Evolutionary conservation across 2,113 vertebrate species (phyloP).

Genomic region (Climacteris rufus): DNA sequence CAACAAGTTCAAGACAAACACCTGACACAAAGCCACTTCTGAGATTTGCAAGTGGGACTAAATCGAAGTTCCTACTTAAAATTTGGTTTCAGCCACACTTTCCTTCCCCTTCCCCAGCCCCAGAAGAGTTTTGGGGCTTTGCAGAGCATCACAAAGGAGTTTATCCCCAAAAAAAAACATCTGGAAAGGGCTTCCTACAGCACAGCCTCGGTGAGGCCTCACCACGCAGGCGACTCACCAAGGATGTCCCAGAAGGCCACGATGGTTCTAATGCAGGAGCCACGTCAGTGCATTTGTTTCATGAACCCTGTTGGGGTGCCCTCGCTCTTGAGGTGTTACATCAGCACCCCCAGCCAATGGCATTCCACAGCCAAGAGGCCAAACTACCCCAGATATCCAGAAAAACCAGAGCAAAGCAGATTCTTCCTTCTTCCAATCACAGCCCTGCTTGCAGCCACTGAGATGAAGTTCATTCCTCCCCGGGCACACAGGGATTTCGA

Average conservation of each 20-base stretch:
- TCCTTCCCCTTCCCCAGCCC: neutral
- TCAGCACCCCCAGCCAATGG: neutral
- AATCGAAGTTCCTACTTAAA: neutral
- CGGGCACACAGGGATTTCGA: neutral
- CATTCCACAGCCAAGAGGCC: neutral
- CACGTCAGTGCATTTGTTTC: neutral
- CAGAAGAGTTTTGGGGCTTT: neutral
- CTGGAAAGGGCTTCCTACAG: neutral
- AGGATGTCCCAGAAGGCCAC: neutral
- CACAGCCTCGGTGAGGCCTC: neutral
- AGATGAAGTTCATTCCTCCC: neutral
- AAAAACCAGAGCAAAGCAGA: neutral
- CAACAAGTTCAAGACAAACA: neutral
- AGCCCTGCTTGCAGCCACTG: neutral
- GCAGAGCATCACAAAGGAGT: neutral
- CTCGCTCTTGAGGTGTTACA: neutral
- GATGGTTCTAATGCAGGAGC: neutral
- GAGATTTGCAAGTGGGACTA: neutral
- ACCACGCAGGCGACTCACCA: neutral
- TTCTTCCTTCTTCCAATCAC: neutral
- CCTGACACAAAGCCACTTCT: constrained; percentile 12
- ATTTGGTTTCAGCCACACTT: neutral
- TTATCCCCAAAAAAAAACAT: neutral
- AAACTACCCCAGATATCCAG: neutral
- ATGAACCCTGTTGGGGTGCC: neutral